phyloP scores from a whole-genome alignment of 2,113 vertebrate species.

The Actinemys pallida region DNA sequence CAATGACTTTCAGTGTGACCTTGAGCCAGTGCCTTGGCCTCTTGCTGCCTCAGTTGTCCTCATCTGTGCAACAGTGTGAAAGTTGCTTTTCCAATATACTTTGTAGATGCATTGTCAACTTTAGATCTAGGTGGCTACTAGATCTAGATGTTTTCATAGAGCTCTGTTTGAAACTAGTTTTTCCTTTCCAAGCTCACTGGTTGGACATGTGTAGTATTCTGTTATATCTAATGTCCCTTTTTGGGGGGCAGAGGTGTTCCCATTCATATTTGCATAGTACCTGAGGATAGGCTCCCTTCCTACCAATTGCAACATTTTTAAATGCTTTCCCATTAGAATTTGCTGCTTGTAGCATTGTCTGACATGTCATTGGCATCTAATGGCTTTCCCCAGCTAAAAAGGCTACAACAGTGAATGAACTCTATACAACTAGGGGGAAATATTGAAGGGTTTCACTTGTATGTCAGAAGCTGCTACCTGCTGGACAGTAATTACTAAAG shows the following conservation, averaged over 20 bases:
- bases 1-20: background rate
- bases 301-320: background rate
- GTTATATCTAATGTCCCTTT: no score
- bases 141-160: background rate
- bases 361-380: background rate
- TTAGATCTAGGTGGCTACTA: background rate
- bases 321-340: background rate
- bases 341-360: no score
- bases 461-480: background rate
- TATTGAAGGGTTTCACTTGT: background rate
- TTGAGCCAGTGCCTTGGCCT: background rate
- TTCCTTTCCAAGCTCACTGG: background rate
- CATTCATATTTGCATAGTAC: background rate
- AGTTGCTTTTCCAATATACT: background rate
- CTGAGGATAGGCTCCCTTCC: background rate
- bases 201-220: background rate
- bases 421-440: no score
- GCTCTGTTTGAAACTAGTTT: background rate
- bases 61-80: background rate
- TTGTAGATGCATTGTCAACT: background rate
- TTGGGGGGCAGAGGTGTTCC: background rate
- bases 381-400: background rate
- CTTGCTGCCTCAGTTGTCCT: background rate
- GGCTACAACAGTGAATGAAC: background rate
- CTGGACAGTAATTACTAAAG: background rate